These are phyloP conservation scores for Lasiurus borealis DNA, from an alignment of 2,113 vertebrate species.

Conservation along the genomic window DNA sequence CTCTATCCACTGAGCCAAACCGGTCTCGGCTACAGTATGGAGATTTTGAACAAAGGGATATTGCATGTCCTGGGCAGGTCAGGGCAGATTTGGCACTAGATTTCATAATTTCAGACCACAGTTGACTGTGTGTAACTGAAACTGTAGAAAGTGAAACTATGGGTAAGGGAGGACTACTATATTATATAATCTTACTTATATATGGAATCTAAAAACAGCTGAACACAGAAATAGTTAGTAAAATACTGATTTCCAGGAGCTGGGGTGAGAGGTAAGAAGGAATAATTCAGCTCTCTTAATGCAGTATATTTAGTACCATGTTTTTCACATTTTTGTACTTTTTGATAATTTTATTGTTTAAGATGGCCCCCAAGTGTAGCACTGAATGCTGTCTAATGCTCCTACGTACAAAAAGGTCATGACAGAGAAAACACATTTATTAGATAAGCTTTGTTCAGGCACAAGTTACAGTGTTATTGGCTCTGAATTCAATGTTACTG, in stretches of 20 bases:
- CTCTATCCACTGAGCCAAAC: too few relatives aligned
- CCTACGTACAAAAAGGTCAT: neutral
- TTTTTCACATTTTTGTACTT: conserved; percentile 24
- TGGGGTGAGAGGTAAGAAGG: neutral
- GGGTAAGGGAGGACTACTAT: neutral
- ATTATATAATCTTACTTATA: neutral
- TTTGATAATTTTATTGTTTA: conserved; percentile 7
- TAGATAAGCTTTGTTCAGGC: conserved; percentile 10
- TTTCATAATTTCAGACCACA: neutral
- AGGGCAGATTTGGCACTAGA: neutral
- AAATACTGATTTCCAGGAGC: neutral
- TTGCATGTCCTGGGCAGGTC: neutral
- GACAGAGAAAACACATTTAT: neutral
- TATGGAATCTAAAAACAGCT: neutral
- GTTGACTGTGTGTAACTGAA: neutral
- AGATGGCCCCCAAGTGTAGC: neutral
- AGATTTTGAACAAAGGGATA: neutral
- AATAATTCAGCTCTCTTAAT: neutral
- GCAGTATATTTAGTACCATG: neutral
- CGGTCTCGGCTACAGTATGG: neutral
- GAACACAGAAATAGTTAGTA: neutral
- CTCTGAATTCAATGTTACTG: neutral
- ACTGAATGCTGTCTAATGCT: neutral
- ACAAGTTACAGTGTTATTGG: neutral
- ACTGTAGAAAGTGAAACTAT: neutral